A percentile compares a stretch with the other conserved stretches of the same genome.
Evolutionary conservation across 2,113 vertebrate genomes (phyloP).

Genomic region (Struthidea cinerea): DNA sequence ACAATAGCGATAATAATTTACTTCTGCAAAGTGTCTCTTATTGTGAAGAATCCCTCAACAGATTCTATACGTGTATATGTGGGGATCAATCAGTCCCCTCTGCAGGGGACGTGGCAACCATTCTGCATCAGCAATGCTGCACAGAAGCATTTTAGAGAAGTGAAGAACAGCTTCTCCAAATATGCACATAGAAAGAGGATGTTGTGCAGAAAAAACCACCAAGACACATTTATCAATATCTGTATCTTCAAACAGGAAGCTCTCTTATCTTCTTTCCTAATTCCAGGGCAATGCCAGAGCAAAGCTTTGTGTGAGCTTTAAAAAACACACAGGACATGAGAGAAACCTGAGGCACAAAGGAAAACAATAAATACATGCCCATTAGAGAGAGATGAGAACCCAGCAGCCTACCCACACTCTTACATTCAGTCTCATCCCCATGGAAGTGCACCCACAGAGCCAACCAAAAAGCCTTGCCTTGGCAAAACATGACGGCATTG

Average conservation of each 20-base stretch:
- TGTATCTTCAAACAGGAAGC: neutral
- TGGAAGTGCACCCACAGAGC: neutral
- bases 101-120: neutral
- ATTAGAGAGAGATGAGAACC: neutral
- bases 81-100: neutral
- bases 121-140: neutral
- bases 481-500: neutral
- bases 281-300: neutral
- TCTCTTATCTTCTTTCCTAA: neutral
- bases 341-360: neutral
- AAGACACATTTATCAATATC: neutral
- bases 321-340: neutral
- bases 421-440: neutral
- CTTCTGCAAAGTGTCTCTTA: constrained; percentile 26
- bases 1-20: constrained; percentile 23
- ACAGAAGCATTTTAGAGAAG: neutral
- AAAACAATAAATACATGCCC: neutral
- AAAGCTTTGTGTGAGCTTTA: neutral
- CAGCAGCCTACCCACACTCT: neutral
- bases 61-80: neutral
- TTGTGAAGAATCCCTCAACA: constrained; percentile 14
- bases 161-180: neutral
- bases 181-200: neutral
- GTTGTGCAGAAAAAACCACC: neutral
- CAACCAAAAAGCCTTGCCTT: neutral